Evolutionary conservation across 2,888 invertebrate genomes (phyloP).

Genomic region (Acronicta psi): DNA sequence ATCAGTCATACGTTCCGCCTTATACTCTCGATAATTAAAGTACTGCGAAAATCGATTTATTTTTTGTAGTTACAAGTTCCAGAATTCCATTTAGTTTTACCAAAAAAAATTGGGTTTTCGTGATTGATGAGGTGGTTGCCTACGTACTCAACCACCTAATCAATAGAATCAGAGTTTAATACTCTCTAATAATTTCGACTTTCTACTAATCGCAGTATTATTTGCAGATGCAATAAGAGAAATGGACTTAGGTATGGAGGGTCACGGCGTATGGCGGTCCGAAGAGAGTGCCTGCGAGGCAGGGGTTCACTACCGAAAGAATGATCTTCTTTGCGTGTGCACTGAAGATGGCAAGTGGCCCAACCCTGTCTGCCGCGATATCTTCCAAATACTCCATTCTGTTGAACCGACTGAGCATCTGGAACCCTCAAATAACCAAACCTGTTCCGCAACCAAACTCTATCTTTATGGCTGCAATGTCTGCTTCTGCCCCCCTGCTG

Average conservation of each 20-base stretch:
- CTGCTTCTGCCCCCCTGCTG: constrained; percentile 72
- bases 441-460: constrained; percentile 68
- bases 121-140: no score
- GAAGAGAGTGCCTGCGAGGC: constrained; percentile 66
- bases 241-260: constrained; percentile 79
- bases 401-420: constrained; percentile 62
- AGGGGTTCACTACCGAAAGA: constrained; percentile 71
- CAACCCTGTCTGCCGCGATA: constrained; percentile 77
- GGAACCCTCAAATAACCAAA: constrained; percentile 46
- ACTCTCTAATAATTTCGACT: no score
- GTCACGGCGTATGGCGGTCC: constrained; percentile 77
- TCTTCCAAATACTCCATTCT: constrained; percentile 71
- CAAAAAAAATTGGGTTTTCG: no score
- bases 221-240: constrained; percentile 74
- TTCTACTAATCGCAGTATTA: background rate
- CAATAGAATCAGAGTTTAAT: no score
- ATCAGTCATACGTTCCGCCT: no score
- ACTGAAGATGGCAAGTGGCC: constrained; percentile 80
- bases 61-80: no score
- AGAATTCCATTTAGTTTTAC: no score
- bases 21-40: no score
- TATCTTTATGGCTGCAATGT: constrained; percentile 78
- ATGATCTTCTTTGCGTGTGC: constrained; percentile 73
- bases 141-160: no score
- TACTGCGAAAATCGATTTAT: no score